phyloP scores from a whole-genome alignment of 2,888 invertebrate genomes.

The Zygogramma bicolorata region DNA sequence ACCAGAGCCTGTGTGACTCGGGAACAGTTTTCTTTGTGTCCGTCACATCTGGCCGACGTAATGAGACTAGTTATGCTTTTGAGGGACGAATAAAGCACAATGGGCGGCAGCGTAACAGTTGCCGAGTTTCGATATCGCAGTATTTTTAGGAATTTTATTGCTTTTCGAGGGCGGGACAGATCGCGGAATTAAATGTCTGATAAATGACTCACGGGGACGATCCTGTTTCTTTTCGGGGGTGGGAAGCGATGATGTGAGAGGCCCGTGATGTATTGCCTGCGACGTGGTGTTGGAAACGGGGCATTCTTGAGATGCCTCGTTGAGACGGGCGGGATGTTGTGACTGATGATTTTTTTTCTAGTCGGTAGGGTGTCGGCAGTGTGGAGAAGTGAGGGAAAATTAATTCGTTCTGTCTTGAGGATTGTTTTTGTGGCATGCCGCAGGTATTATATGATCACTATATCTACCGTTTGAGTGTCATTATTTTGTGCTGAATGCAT shows the following conservation, averaged over 20 bases:
- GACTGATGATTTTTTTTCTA: neutral
- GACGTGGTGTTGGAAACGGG: neutral
- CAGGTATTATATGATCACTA: too few relatives aligned
- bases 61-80: slow-evolving; percentile 46
- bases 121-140: slow-evolving; percentile 23
- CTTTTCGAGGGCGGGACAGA: neutral
- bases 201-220: slow-evolving; percentile 28
- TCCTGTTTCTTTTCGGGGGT: neutral
- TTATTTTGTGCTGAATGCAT: too few relatives aligned
- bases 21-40: slow-evolving; percentile 38
- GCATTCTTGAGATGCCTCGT: neutral
- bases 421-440: neutral
- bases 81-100: slow-evolving; percentile 41
- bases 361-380: neutral
- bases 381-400: neutral
- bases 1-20: slow-evolving; percentile 22
- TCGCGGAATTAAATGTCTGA: slow-evolving; percentile 27
- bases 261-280: slow-evolving; percentile 2
- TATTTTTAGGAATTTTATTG: slow-evolving; percentile 36
- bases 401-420: neutral
- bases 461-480: too few relatives aligned
- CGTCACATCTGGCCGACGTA: slow-evolving; percentile 44
- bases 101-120: slow-evolving; percentile 39
- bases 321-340: slow-evolving; percentile 1
- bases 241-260: neutral